Conservation (phyloP, 2,113 vertebrate species). For the Catharus bicknelli region DNA sequence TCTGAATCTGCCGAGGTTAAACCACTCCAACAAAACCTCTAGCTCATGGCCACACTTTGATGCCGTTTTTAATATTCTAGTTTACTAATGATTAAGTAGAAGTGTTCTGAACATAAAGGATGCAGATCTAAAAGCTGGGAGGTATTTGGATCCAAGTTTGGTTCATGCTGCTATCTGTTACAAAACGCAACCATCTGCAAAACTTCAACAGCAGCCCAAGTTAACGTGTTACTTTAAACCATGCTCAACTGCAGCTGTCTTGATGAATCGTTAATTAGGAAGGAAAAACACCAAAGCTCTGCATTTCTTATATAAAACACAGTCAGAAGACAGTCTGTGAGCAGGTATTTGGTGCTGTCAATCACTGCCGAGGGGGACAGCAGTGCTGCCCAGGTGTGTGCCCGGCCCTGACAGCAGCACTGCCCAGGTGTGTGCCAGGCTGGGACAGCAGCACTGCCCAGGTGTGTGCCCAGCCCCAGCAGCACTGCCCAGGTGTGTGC, state of each 20-base stretch:
- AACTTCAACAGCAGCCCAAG: neutral
- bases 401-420: too few relatives aligned
- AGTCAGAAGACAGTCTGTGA: neutral
- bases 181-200: constrained; percentile 9
- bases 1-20: constrained; percentile 4
- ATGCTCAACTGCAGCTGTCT: neutral
- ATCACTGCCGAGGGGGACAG: neutral
- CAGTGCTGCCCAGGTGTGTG: neutral
- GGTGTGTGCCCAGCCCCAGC: too few relatives aligned
- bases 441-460: neutral
- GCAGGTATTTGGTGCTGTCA: neutral
- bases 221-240: neutral
- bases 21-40: neutral
- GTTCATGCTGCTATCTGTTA: neutral
- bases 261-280: neutral
- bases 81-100: neutral
- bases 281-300: neutral
- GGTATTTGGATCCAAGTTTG: constrained; percentile 15
- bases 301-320: neutral
- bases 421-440: too few relatives aligned
- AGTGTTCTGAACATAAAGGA: neutral
- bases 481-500: too few relatives aligned
- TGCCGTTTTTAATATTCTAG: constrained; percentile 29
- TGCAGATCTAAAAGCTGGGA: constrained; percentile 28
- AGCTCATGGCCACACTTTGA: constrained; percentile 49